Base-by-base conservation (phyloP, 2,797 vertebrate genomes). In the Coccyzus lansbergi region DNA sequence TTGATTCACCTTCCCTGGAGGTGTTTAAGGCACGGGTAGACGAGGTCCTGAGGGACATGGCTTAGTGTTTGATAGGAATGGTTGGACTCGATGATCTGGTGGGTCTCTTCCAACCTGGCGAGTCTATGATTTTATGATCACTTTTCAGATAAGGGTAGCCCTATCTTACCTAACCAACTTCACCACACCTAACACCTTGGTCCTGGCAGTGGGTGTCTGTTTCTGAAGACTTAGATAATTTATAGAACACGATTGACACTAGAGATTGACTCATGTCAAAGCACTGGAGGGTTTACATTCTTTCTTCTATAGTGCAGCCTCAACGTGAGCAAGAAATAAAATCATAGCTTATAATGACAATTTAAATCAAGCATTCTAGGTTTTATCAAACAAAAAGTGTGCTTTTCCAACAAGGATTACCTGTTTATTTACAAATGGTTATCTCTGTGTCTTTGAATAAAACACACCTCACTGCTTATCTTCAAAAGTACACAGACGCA, bases 271-370 rank as follows among this genome's bases (percentile, higher is more conserved):
- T 46, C 10, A 1, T 29, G 46, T 20, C 44, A 59, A 29, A 33
- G 52, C 19, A 36, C 12, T 46, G 0, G 2, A 64, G 16, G 24
- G 29, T 63, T 40, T 55, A 25, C 0, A 0, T 21, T 58, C 38
- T 46, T 86, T 26, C 40, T 81, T 38, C 21, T 21, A 28, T 5
- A 64, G 10, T 17, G 55, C 18, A 58, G 20, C 6, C 5, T 33
- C 10, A 81, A 25, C 12, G 62, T 1, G 20, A 93, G 28, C 0
- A 2, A 58, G 42, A 79, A 82, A 84, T 14, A 86, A 82, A 84
- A 65, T 33, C 3, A 51, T 1, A 20, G n/a, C 28, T 68, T 38
- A 46, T 12, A 60, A 84, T 1, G 7, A 33, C 38, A 3, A 68
- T 19, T 83, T 83, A n/a, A 34, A 78, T 46, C 53, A 82, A 9